These are phyloP conservation scores for Stegana nigrithorax DNA, from an alignment of 2,888 invertebrate species.

Conservation along the genomic window DNA sequence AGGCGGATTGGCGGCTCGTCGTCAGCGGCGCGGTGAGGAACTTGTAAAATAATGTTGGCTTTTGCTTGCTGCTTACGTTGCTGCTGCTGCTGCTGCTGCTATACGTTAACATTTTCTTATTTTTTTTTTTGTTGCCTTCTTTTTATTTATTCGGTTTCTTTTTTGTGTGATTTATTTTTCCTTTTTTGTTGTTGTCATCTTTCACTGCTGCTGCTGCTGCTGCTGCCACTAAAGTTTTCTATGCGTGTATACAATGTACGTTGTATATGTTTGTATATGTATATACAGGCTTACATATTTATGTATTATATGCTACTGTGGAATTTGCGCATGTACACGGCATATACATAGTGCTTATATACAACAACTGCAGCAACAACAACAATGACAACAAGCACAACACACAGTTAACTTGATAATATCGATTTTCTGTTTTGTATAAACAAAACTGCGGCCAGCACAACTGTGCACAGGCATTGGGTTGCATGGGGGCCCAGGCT, in stretches of 20 bases:
- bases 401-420: neutral
- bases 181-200: slow-evolving; percentile 33
- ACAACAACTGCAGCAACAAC: slow-evolving; percentile 25
- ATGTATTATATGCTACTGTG: slow-evolving; percentile 25
- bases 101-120: too few relatives aligned
- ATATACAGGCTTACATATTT: too few relatives aligned
- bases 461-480: neutral
- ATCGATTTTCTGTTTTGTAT: slow-evolving; percentile 19
- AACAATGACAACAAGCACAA: slow-evolving; percentile 9
- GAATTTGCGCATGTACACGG: slow-evolving; percentile 59
- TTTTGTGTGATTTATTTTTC: neutral
- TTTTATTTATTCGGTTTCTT: neutral
- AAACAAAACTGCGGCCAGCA: neutral
- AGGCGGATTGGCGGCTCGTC: neutral
- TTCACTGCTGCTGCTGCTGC: too few relatives aligned
- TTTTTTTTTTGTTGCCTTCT: neutral
- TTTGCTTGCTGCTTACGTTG: neutral
- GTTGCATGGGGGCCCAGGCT: neutral
- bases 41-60: slow-evolving; percentile 19
- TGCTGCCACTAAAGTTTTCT: slow-evolving; percentile 42
- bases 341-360: slow-evolving; percentile 20
- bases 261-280: slow-evolving; percentile 13
- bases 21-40: neutral
- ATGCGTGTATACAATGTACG: slow-evolving; percentile 28
- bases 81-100: neutral